These are phyloP conservation scores for Alitta virens DNA, from an alignment of 2,888 invertebrate genomes.

Conservation along the genomic window DNA sequence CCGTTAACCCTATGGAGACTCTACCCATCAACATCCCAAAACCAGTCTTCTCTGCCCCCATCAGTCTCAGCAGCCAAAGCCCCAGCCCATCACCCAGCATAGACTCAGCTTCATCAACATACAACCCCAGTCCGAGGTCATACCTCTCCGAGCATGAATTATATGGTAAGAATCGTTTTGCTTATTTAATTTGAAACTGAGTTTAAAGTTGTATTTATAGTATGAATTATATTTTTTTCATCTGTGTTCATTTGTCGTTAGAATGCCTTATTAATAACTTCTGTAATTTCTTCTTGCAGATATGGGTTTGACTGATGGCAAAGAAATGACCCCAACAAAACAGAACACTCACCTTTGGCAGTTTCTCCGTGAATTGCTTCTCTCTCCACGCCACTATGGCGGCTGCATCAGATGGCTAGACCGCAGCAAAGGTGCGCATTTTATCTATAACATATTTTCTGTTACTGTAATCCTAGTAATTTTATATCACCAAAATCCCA, in stretches of 20 bases:
- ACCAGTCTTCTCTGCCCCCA: slow-evolving; percentile 4
- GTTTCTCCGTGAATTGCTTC: slow-evolving; percentile 91
- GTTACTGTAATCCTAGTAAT: neutral
- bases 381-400: slow-evolving; percentile 83
- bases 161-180: slow-evolving; percentile 2
- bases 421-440: slow-evolving; percentile 81
- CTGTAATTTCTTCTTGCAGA: neutral
- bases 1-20: neutral
- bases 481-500: neutral
- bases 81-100: slow-evolving; percentile 3
- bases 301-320: neutral
- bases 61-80: no score
- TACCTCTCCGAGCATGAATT: neutral
- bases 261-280: neutral
- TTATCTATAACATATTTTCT: neutral
- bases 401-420: slow-evolving; percentile 97
- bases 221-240: neutral
- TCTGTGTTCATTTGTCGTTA: neutral
- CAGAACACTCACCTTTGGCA: slow-evolving; percentile 91
- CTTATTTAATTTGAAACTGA: neutral
- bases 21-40: slow-evolving; percentile 3
- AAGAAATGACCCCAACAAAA: slow-evolving; percentile 10
- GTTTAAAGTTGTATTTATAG: neutral
- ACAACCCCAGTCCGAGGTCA: neutral
- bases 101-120: slow-evolving; percentile 4